Conservation (phyloP, 2,797 vertebrate species). For the Enteromius thamalakanensis region DNA sequence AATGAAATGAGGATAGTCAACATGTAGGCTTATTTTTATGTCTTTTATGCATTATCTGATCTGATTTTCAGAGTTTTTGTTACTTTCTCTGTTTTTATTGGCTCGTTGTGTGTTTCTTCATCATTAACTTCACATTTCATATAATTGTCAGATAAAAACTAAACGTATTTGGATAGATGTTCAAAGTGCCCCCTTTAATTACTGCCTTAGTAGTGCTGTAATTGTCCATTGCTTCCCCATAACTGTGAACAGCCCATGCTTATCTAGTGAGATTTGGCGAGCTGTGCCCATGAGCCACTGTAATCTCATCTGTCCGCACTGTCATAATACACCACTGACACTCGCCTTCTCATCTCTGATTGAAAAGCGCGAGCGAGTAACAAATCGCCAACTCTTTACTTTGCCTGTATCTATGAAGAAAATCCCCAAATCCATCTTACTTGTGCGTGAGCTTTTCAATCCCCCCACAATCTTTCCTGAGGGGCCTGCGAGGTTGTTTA, state of each 20-base stretch:
- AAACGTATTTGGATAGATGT: constrained; percentile 14
- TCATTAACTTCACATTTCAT: background rate
- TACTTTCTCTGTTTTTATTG: background rate
- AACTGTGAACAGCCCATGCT: constrained; percentile 24
- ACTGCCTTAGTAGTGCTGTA: constrained; percentile 32
- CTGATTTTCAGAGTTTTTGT: background rate
- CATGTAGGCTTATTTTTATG: too few relatives aligned
- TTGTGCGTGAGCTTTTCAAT: constrained; percentile 60
- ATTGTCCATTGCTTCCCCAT: constrained; percentile 40
- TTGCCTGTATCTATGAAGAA: constrained; percentile 61
- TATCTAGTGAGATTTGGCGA: constrained; percentile 28
- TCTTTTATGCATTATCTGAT: background rate
- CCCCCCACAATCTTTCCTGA: constrained; percentile 50
- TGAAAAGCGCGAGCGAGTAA: background rate
- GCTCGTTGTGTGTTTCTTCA: background rate
- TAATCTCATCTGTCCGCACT: constrained; percentile 23
- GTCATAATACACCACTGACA: constrained; percentile 32
- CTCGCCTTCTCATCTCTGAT: constrained; percentile 4
- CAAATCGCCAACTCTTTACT: constrained; percentile 8
- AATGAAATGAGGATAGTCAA: background rate
- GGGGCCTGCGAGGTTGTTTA: constrained; percentile 53
- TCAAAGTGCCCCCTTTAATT: constrained; percentile 33
- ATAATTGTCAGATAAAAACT: background rate
- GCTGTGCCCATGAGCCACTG: background rate
- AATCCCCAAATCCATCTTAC: constrained; percentile 63